A percentile compares a stretch with the other conserved stretches of the same genome.
Evolutionary conservation across 2,888 invertebrate species (phyloP).

Genomic region (Disparrhopalites patrizii): DNA sequence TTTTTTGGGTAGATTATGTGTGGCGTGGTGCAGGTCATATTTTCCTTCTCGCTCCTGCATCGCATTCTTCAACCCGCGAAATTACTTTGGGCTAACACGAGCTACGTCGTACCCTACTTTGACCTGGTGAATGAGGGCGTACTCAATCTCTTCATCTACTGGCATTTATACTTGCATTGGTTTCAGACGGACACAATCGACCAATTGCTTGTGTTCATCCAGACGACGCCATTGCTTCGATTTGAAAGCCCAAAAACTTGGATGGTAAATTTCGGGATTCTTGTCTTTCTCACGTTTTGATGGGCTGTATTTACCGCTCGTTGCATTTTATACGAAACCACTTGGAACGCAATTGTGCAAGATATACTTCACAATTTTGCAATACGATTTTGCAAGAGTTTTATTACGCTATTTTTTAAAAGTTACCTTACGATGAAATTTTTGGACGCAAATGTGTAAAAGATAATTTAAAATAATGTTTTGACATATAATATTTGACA

Average conservation of each 20-base stretch:
- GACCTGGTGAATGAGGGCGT: conserved; percentile 7
- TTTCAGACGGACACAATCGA: neutral
- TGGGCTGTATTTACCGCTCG: too few species aligned
- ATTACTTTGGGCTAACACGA: neutral
- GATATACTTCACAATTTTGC: too few species aligned
- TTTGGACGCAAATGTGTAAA: too few species aligned
- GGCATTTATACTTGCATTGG: conserved; percentile 7
- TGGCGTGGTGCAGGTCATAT: neutral
- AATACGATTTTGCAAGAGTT: too few species aligned
- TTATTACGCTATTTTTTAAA: too few species aligned
- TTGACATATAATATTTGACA: too few species aligned
- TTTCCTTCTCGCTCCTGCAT: neutral
- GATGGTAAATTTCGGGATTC: neutral
- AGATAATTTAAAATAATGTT: too few species aligned
- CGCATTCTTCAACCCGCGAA: neutral
- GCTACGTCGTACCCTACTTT: conserved; percentile 1
- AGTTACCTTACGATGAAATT: too few species aligned
- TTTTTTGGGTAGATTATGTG: neutral
- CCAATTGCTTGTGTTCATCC: neutral
- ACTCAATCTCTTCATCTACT: conserved; percentile 3
- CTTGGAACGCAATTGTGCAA: too few species aligned
- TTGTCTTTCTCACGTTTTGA: neutral
- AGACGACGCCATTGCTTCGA: neutral
- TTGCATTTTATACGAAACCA: too few species aligned
- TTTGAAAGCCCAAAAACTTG: neutral